Evolutionary conservation across 2,113 vertebrate species (phyloP), one percentile per base, ranked within the genome.

Genomic region (Natator depressus): DNA sequence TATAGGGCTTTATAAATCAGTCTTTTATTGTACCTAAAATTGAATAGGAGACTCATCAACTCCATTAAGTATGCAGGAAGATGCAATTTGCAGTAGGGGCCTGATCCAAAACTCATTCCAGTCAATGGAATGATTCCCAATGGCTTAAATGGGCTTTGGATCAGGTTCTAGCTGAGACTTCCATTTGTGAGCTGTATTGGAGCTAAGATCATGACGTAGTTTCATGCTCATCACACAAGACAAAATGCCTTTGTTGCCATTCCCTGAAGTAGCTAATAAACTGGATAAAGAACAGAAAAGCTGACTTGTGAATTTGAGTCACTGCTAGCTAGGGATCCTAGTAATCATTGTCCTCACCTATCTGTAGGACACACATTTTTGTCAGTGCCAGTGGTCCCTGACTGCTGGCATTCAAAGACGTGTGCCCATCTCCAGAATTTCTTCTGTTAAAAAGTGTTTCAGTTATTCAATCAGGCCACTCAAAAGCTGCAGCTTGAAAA

Each of bases 171-270:
- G 93, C 25, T 79, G 50, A 12, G 75, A 47, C 24, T 25, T 88
- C 27, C 35, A 57, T 22, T 0, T 0, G 47, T 72, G 89, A 96
- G 14, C 82, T 84, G 50, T 65, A 84, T 42, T 38, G 82, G 55
- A 80, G 49, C 82, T 72, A 46, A 31, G 19, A 31, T 93, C 88
- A 75, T 88, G n/a, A 94, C 69, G 25, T 82, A 79, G 10, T 80
- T 90, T 93, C 24, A n/a, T 69, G 82, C 83, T 95, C 80, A 93
- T 65, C 80, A n/a, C 87, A 80, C 78, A 88, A 91, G 90, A 62
- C 59, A 88, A 89, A 90, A 62, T 51, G 31, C 8, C 27, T 87
- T 59, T 83, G 94, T 94, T 91, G 46, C 89, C 85, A 51, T 13
- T 47, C 75, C 75, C 12, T 0, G 87, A 25, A 13, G 82, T 49